Conservation (phyloP, 1,140 invertebrate species). For the Drosophila varians region DNA sequence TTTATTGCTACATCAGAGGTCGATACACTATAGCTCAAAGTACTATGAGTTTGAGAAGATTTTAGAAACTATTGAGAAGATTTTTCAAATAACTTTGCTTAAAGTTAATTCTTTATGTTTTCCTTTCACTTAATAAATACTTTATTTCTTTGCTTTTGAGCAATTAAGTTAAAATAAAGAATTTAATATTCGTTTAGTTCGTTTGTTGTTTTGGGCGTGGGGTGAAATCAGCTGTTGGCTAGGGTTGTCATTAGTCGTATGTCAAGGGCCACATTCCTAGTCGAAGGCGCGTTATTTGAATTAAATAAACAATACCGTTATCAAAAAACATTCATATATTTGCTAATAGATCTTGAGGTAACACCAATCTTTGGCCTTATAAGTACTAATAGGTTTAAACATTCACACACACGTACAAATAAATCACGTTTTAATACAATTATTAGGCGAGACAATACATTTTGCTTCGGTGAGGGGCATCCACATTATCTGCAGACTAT, state of each 20-base stretch:
- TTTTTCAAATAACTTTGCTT: background rate
- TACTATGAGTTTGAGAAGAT: background rate
- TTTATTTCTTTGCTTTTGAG: too few species aligned
- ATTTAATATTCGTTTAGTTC: background rate
- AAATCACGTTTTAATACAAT: conserved; percentile 73
- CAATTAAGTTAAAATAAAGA: background rate
- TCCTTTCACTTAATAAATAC: background rate
- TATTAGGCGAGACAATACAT: conserved; percentile 23
- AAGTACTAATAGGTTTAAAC: conserved; percentile 23
- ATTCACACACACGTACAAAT: conserved; percentile 41
- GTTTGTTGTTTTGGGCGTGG: background rate
- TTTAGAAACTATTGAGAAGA: background rate
- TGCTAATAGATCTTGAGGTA: conserved; percentile 38
- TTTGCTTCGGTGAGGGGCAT: conserved; percentile 5
- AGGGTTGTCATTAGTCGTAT: background rate
- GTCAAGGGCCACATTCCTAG: conserved; percentile 6
- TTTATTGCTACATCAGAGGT: conserved; percentile 27
- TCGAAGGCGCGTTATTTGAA: conserved; percentile 1
- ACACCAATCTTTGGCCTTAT: conserved; percentile 69
- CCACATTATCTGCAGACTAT: too few species aligned
- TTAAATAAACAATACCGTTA: background rate
- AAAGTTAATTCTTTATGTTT: background rate
- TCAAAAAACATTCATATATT: conserved; percentile 50
- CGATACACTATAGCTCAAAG: background rate
- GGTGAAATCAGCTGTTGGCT: conserved; percentile 22